phyloP scores from a whole-genome alignment of 2,113 vertebrate species.

The Festucalex cinctus region DNA sequence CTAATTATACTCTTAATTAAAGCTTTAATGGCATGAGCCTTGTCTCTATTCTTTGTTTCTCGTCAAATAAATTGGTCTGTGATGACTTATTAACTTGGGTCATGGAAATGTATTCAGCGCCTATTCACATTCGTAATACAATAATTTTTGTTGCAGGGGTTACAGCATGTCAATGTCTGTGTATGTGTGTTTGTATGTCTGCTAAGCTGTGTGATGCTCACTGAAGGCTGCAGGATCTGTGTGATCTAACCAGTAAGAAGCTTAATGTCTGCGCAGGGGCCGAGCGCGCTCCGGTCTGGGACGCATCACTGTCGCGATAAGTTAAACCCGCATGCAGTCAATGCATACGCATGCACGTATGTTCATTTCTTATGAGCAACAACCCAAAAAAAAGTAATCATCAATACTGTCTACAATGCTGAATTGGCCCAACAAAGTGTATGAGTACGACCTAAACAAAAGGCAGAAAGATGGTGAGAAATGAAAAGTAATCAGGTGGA shows the following conservation, averaged over 20 bases:
- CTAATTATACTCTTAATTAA: neutral
- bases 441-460: constrained; percentile 22
- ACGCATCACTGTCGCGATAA: constrained; percentile 9
- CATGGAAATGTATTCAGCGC: neutral
- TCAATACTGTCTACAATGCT: neutral
- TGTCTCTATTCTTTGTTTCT: neutral
- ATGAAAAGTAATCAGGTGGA: neutral
- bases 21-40: neutral
- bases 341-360: constrained; percentile 5
- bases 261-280: constrained; percentile 63
- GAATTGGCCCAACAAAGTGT: constrained; percentile 14
- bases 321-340: neutral
- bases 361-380: neutral
- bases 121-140: constrained; percentile 14
- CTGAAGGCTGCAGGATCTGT: constrained; percentile 54
- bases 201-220: constrained; percentile 56
- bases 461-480: constrained; percentile 3
- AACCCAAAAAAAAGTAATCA: neutral
- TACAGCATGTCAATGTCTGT: constrained; percentile 16
- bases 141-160: too few species aligned
- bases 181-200: constrained; percentile 29
- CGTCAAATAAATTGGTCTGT: constrained; percentile 1
- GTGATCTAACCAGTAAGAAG: constrained; percentile 68
- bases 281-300: constrained; percentile 39
- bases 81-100: constrained; percentile 10